A percentile compares a stretch with the other conserved stretches of the same genome.
phyloP scores from a whole-genome alignment of 2,888 invertebrate species.

The Epinotia ramella region DNA sequence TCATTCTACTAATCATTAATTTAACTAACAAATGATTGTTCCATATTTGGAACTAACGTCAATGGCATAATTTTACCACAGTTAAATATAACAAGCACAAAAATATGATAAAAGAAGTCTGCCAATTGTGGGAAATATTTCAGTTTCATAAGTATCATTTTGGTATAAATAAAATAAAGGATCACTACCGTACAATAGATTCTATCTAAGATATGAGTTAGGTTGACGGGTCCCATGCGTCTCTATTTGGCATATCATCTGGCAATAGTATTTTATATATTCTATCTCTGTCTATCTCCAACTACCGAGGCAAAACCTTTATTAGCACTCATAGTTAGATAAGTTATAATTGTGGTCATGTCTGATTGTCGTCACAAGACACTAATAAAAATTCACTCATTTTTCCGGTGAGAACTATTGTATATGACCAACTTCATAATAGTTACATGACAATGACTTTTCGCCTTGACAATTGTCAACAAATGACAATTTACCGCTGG shows the following conservation, averaged over 20 bases:
- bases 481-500: too few species aligned
- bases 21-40: not conserved
- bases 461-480: too few species aligned
- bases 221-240: constrained; percentile 76
- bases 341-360: too few species aligned
- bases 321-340: too few species aligned
- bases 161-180: constrained; percentile 19
- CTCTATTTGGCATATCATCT: constrained; percentile 73
- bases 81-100: not conserved
- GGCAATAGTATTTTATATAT: constrained; percentile 61
- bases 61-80: not conserved
- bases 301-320: not conserved
- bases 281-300: not conserved
- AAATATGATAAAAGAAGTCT: not conserved
- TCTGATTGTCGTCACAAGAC: too few species aligned
- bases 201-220: constrained; percentile 80
- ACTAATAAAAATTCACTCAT: too few species aligned
- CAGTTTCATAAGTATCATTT: not conserved
- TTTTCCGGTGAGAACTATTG: too few species aligned
- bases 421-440: not conserved
- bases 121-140: not conserved
- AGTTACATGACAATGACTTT: constrained; percentile 3
- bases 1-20: not conserved
- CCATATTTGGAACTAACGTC: not conserved
- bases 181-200: constrained; percentile 36